A percentile compares a stretch with the other conserved stretches of the same genome.
Conservation (phyloP, 1,140 invertebrate genomes). For the Apis laboriosa region DNA sequence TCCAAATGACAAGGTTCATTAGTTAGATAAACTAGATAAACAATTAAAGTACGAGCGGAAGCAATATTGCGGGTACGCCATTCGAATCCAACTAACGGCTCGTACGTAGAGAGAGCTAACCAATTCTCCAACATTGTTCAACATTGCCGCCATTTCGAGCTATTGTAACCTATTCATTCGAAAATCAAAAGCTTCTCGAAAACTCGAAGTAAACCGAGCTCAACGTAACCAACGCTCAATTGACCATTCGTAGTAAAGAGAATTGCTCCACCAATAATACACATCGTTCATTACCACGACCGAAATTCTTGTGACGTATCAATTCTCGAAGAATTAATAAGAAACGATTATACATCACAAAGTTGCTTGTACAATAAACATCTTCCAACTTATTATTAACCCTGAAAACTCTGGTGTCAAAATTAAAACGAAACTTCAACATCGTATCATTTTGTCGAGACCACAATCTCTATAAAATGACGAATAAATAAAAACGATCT, state of each 20-base stretch:
- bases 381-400: no score
- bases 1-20: neutral
- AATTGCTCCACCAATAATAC: neutral
- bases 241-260: neutral
- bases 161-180: neutral
- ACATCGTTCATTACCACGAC: neutral
- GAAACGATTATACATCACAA: no score
- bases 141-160: neutral
- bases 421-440: no score
- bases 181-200: neutral
- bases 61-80: neutral
- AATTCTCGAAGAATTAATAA: no score
- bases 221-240: neutral
- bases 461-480: no score
- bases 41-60: neutral
- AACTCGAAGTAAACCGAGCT: neutral
- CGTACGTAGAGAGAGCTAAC: neutral
- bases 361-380: no score
- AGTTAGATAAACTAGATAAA: neutral
- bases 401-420: no score
- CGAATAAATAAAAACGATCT: no score
- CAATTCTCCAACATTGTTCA: neutral
- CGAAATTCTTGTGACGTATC: neutral
- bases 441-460: no score
- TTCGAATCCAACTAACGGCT: neutral